Evolutionary conservation across 1,140 invertebrate species (phyloP).

Genomic region (Antheraea mylitta): DNA sequence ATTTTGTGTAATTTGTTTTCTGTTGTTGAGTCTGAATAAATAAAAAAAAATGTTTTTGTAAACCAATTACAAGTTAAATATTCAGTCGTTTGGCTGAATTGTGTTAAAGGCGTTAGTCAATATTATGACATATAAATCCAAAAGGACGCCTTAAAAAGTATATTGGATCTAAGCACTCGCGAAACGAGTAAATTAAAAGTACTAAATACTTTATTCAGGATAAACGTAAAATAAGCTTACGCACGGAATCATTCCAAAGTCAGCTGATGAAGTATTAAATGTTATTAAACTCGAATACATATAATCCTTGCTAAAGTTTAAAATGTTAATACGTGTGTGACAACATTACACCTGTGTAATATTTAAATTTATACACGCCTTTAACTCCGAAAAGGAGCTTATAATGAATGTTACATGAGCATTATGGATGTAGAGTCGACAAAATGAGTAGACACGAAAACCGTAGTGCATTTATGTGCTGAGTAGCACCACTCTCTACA

Average conservation of each 20-base stretch:
- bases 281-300: not conserved
- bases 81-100: no score
- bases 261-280: not conserved
- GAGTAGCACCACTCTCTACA: not conserved
- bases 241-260: not conserved
- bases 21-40: no score
- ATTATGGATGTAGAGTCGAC: slow-evolving; percentile 29
- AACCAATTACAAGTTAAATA: no score
- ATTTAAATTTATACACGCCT: slow-evolving; percentile 22
- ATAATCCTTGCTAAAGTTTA: not conserved
- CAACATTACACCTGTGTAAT: slow-evolving; percentile 22
- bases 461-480: not conserved
- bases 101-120: no score
- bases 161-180: not conserved
- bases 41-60: no score
- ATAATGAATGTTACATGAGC: slow-evolving; percentile 40
- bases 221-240: not conserved
- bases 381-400: slow-evolving; percentile 22
- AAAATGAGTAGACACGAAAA: slow-evolving; percentile 26
- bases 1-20: no score
- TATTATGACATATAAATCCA: no score
- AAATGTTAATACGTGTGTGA: slow-evolving; percentile 6
- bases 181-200: slow-evolving; percentile 19
- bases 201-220: not conserved
- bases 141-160: no score